A percentile compares a stretch with the other conserved stretches of the same genome.
Evolutionary conservation across 2,888 invertebrate species (phyloP).

Genomic region (Thalpophila matura): DNA sequence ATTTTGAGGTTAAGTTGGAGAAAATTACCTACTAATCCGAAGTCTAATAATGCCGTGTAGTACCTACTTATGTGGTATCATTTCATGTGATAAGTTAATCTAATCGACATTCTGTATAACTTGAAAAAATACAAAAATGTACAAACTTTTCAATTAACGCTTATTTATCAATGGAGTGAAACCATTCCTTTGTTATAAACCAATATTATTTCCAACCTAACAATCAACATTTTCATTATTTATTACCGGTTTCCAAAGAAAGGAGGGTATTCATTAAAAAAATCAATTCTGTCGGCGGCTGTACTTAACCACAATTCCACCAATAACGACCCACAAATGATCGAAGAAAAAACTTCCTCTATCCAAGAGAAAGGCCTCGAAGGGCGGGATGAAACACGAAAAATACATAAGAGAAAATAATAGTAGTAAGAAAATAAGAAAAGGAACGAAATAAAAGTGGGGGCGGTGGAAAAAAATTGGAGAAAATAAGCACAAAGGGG

Average conservation of each 20-base stretch:
- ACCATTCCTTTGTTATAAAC: conserved; percentile 51
- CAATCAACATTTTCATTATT: conserved; percentile 76
- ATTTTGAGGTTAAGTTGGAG: too few relatives aligned
- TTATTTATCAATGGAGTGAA: conserved; percentile 16
- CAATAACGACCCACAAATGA: conserved; percentile 88
- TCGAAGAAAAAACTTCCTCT: conserved; percentile 83
- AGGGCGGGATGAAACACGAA: conserved; percentile 85
- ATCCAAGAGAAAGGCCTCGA: conserved; percentile 64
- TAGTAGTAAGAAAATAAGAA: conserved; percentile 86
- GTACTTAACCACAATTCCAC: conserved; percentile 86
- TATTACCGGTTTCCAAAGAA: conserved; percentile 75
- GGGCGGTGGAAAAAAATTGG: conserved; percentile 86
- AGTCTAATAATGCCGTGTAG: too few relatives aligned
- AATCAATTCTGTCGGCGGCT: conserved; percentile 77
- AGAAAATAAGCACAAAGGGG: conserved; percentile 90
- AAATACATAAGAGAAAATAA: conserved; percentile 90
- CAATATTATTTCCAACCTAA: conserved; percentile 61
- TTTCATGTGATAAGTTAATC: background rate
- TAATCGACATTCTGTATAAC: background rate
- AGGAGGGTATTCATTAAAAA: conserved; percentile 86
- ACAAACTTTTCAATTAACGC: conserved; percentile 10
- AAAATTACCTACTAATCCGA: too few relatives aligned
- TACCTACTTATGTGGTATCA: too few relatives aligned
- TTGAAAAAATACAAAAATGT: background rate
- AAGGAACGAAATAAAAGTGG: conserved; percentile 87